Conservation (phyloP, 2,888 invertebrate species). For the Nasonia oneida region DNA sequence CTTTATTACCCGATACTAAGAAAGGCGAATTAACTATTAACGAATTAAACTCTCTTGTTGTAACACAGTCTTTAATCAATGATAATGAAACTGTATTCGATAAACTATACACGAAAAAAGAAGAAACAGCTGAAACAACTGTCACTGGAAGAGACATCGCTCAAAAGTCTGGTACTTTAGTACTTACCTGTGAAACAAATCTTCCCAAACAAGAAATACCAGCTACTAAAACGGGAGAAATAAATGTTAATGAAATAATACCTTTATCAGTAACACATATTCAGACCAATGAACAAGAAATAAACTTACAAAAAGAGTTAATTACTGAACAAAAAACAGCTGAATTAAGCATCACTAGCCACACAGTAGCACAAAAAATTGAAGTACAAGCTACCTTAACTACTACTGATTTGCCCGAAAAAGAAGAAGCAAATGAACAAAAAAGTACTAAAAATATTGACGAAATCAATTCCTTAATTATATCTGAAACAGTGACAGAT, state of each 20-base stretch:
- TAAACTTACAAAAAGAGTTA: conserved; percentile 66
- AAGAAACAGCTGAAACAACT: conserved; percentile 72
- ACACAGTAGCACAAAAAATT: conserved; percentile 67
- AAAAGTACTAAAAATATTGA: conserved; percentile 55
- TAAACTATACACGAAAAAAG: conserved; percentile 64
- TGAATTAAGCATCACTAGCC: conserved; percentile 68
- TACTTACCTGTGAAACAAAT: conserved; percentile 64
- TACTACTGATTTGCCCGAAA: conserved; percentile 60
- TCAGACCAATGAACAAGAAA: conserved; percentile 63
- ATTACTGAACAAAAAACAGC: conserved; percentile 71
- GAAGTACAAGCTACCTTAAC: conserved; percentile 65
- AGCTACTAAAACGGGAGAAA: conserved; percentile 63
- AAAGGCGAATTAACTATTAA: conserved; percentile 66
- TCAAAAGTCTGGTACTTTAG: conserved; percentile 74
- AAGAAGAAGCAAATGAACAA: conserved; percentile 48
- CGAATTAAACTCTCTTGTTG: conserved; percentile 65
- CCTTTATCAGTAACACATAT: conserved; percentile 65
- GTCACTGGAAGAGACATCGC: conserved; percentile 75
- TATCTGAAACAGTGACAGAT: conserved; percentile 54
- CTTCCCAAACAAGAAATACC: conserved; percentile 58
- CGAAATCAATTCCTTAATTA: conserved; percentile 58
- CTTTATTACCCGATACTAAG: conserved; percentile 56
- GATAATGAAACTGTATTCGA: conserved; percentile 76
- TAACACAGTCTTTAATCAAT: conserved; percentile 74
- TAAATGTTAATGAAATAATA: conserved; percentile 63